These are phyloP conservation scores for Nebria ingens DNA, from an alignment of 1,140 invertebrate species.

Conservation along the genomic window DNA sequence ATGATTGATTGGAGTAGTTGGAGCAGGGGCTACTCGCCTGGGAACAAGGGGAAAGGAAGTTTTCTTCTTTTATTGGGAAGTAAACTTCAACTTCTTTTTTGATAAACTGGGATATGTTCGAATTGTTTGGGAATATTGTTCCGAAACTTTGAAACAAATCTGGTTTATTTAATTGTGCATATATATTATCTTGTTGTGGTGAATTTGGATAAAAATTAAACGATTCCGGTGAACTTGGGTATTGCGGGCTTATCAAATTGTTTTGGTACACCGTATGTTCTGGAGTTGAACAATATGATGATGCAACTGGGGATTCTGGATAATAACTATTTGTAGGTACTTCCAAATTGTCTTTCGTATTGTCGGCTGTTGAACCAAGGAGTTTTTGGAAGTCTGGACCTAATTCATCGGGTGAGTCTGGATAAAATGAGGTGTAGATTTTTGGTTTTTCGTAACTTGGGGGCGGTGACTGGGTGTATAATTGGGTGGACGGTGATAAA, in stretches of 20 bases:
- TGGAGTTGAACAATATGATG: conserved; percentile 20
- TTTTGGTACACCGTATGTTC: background rate
- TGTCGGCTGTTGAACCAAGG: conserved; percentile 22
- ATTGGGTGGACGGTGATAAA: conserved; percentile 44
- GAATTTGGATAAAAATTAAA: conserved; percentile 29
- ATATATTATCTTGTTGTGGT: conserved; percentile 12
- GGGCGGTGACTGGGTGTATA: conserved; percentile 43
- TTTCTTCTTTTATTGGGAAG: conserved; percentile 40
- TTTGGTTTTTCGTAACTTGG: conserved; percentile 26
- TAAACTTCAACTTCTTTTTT: conserved; percentile 28
- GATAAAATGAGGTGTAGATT: conserved; percentile 28
- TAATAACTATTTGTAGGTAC: conserved; percentile 25
- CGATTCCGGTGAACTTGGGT: conserved; percentile 14
- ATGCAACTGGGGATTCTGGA: conserved; percentile 20
- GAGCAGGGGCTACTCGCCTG: conserved; percentile 17
- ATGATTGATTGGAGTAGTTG: conserved; percentile 21
- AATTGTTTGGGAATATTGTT: background rate
- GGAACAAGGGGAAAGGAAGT: conserved; percentile 21
- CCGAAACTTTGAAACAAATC: background rate
- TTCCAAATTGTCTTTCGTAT: conserved; percentile 21
- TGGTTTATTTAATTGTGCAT: background rate
- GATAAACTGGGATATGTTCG: conserved; percentile 18
- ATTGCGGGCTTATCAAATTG: background rate
- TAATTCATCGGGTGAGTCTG: conserved; percentile 19
- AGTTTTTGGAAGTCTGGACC: conserved; percentile 30